Evolutionary conservation across 2,113 vertebrate species (phyloP), one percentile per base, ranked within the genome.

Genomic region (Phrynosoma platyrhinos): DNA sequence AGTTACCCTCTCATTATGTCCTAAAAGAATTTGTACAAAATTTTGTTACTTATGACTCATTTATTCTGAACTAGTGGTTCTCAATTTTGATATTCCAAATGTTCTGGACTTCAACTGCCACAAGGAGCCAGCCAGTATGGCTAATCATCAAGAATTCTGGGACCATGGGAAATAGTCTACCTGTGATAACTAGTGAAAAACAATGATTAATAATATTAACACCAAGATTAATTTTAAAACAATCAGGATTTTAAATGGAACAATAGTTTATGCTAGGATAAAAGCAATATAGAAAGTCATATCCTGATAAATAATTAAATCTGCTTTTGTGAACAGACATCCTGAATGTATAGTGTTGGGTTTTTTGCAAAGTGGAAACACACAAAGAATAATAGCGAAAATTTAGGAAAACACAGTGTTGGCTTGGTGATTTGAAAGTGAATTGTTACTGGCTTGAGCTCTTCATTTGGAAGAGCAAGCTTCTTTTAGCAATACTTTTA

Each of bases 401-500:
- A 7, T 64, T 82, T 74, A 36, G 36, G 66, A 80, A 18, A 9
- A 0, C 53, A 12, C 32, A 7, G 10, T 21, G 0, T 14, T 53
- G 76, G 75, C 21, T 62, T 30, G 16, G 18, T 58, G 66, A 12
- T 13, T 68, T 27, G 42, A 53, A 53, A 52, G n/a, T 40, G 85
- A 72, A 14, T 79, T 79, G 88, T 20, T 62, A 6, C 89, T 89
- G 78, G n/a, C 79, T 84, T 47, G 40, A 5, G 5, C 0, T 30
- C 77, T 58, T 78, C 71, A 0, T 0, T 5, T 79, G 40, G 30
- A 86, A 88, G 0, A 47, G 0, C 72, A 86, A 25, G 0, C 85
- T 36, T 83, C 85, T 27, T 82, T 40, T 25, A 76, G 55, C 78
- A 90, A 87, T 69, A 90, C 75, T 87, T 88, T 88, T 79, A 88